phyloP scores from a whole-genome alignment of 2,113 vertebrate genomes.

The Varanus komodoensis region DNA sequence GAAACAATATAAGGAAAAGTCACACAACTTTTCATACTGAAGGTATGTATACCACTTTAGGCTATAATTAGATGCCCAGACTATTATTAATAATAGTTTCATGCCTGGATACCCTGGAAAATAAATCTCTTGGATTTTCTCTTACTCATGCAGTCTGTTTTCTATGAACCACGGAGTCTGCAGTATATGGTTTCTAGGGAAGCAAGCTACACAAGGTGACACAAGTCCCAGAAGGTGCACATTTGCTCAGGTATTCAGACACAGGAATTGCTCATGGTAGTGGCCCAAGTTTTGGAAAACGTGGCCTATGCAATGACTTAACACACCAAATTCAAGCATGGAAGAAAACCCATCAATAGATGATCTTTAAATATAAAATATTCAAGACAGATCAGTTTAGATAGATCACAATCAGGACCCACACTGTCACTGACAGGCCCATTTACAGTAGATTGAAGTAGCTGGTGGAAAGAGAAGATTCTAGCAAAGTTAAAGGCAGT shows the following conservation, averaged over 20 bases:
- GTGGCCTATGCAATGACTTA: background rate
- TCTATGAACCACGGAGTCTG: background rate
- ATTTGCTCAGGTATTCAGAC: background rate
- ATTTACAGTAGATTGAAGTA: rapidly evolving
- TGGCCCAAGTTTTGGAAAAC: background rate
- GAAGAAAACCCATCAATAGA: background rate
- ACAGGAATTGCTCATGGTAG: background rate
- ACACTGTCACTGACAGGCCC: rapidly evolving
- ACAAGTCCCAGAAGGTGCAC: background rate
- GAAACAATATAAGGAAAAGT: background rate
- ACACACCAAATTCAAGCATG: background rate
- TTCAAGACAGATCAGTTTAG: background rate
- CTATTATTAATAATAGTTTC: background rate
- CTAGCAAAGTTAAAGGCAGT: background rate
- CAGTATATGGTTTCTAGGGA: background rate
- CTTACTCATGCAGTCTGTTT: background rate
- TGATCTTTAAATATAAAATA: background rate
- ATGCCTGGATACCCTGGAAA: background rate
- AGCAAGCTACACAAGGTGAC: background rate
- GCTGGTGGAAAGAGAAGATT: background rate
- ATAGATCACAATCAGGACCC: rapidly evolving
- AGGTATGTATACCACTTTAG: background rate
- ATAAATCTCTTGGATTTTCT: background rate
- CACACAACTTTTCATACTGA: background rate
- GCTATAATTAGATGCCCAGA: too few species aligned